Evolutionary conservation across 1,140 invertebrate genomes (phyloP), one percentile per base, ranked within the genome.

Genomic region (Lepidurus apus): DNA sequence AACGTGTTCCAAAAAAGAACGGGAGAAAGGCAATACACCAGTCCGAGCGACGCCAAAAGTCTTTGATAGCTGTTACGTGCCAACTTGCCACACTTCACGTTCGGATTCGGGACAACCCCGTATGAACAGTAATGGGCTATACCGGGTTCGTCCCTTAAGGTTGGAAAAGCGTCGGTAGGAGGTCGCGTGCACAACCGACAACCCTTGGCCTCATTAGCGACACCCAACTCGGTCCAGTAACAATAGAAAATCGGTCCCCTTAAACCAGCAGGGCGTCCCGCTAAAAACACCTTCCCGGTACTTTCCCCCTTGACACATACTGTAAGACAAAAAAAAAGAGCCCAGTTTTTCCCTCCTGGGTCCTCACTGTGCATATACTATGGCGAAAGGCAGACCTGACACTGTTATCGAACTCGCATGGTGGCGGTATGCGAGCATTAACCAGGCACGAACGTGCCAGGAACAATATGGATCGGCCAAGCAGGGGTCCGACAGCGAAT

Each of bases 131-230:
- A 65, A 65, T 65, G 53, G 53, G 53, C 53, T 65, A 21, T 65
- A 65, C 53, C 53, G 53, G 53, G 53, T 65, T 21, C 53, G 53
- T 65, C 13, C 53, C 53, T 65, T 65, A 65, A 21, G 53, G 17
- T 65, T 65, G 53, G 53, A 65, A 65, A 65, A 65, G 53, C 53
- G 53, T 65, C 53, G 53, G 53, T 65, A 65, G 53, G 53, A 65
- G 53, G 53, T 65, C 53, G 53, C 53, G 53, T 65, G 53, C 53
- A 65, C 53, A 65, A 65, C 17, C 53, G 53, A 65, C 53, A 65
- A 65, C 53, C 53, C 53, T 65, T 65, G 53, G 53, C 53, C 53
- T 65, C 53, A 65, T 65, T 65, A 65, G 53, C 53, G 53, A 65
- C 53, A 65, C 53, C 53, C 53, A 65, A 21, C 53, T 65, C 53